phyloP scores from a whole-genome alignment of 2,888 invertebrate genomes.

The Prosopocoilus inquinatus region DNA sequence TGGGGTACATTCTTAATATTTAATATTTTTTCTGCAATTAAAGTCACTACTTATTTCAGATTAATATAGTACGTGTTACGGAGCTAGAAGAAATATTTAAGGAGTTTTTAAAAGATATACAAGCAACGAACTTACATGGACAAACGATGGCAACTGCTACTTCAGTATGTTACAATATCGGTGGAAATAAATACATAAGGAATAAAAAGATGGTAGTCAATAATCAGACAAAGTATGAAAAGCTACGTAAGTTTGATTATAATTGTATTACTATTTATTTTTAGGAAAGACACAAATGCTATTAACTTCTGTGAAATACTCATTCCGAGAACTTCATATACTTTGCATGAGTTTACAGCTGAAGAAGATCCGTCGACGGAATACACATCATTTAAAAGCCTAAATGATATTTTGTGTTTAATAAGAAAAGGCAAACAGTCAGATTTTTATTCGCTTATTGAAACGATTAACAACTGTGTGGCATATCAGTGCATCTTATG shows the following conservation, averaged over 20 bases:
- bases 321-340: conserved; percentile 19
- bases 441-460: conserved; percentile 10
- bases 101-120: conserved; percentile 25
- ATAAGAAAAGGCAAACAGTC: conserved; percentile 1
- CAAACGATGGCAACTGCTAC: conserved; percentile 22
- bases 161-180: conserved; percentile 24
- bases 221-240: conserved; percentile 12
- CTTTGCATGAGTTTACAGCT: conserved; percentile 16
- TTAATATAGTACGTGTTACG: conserved; percentile 4
- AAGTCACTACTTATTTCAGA: conserved; percentile 7
- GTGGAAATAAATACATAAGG: conserved; percentile 22
- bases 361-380: conserved; percentile 13
- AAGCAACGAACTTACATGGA: conserved; percentile 16
- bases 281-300: conserved; percentile 16
- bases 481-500: conserved; percentile 23
- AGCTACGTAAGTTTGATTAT: not conserved
- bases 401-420: conserved; percentile 11
- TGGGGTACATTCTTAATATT: conserved; percentile 10
- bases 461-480: conserved; percentile 19
- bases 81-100: conserved; percentile 17
- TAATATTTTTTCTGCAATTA: not conserved
- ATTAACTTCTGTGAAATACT: conserved; percentile 25
- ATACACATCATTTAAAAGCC: conserved; percentile 13
- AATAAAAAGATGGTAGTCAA: conserved; percentile 24
- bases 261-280: not conserved